Evolutionary conservation across 2,797 vertebrate genomes (phyloP).

Genomic region (Tachyglossus aculeatus): DNA sequence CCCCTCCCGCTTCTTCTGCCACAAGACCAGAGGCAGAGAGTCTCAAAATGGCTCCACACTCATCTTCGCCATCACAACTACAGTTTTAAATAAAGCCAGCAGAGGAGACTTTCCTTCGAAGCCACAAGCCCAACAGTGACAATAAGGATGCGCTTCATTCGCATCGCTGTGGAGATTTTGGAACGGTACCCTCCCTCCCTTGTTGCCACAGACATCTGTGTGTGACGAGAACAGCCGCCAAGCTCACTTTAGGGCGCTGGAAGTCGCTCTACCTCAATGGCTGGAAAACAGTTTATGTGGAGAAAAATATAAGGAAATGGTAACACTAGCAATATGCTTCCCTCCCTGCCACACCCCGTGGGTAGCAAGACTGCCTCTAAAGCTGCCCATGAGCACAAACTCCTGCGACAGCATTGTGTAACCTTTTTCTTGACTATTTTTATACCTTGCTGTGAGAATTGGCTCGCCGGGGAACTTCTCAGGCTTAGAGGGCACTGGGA

Average conservation of each 20-base stretch:
- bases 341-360: constrained; percentile 1
- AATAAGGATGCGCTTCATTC: not conserved
- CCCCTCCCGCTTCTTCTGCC: not conserved
- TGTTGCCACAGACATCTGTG: not conserved
- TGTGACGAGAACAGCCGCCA: not conserved
- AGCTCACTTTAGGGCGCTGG: not conserved
- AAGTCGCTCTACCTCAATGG: constrained; percentile 49
- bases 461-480: constrained; percentile 77
- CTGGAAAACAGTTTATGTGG: constrained; percentile 51
- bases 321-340: constrained; percentile 63
- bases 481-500: constrained; percentile 75
- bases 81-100: not conserved
- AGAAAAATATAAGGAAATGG: constrained; percentile 71
- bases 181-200: not conserved
- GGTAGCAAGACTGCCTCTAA: constrained; percentile 58
- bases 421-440: constrained; percentile 78
- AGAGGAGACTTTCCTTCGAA: not conserved
- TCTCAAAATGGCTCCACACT: no score
- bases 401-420: constrained; percentile 65
- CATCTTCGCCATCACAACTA: no score
- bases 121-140: not conserved
- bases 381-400: constrained; percentile 60
- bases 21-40: not conserved
- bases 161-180: not conserved
- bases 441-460: constrained; percentile 80